A percentile compares a stretch with the other conserved stretches of the same genome.
phyloP scores from a whole-genome alignment of 2,888 invertebrate genomes.

The Drosophila barbarae region DNA sequence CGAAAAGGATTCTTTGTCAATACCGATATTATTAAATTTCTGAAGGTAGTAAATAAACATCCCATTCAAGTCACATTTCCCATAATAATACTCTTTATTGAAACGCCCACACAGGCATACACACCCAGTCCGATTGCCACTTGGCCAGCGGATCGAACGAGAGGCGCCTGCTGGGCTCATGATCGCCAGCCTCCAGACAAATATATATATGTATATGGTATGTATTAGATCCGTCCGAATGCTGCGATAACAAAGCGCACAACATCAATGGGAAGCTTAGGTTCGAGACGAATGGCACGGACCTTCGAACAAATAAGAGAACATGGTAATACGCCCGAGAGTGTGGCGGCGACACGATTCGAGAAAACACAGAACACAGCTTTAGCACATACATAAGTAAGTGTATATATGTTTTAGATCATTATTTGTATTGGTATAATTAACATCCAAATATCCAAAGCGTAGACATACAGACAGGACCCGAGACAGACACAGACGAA shows the following conservation, averaged over 20 bases:
- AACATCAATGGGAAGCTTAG: constrained; percentile 20
- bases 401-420: constrained; percentile 9
- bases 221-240: constrained; percentile 8
- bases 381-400: constrained; percentile 10
- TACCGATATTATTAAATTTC: neutral
- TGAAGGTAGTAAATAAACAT: neutral
- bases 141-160: constrained; percentile 1
- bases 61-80: constrained; percentile 13
- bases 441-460: constrained; percentile 34
- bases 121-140: constrained; percentile 3
- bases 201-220: constrained; percentile 2
- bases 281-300: neutral
- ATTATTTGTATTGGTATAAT: constrained; percentile 32
- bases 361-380: constrained; percentile 17
- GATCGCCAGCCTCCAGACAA: constrained; percentile 6
- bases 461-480: constrained; percentile 27
- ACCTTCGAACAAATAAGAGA: constrained; percentile 16
- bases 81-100: constrained; percentile 38
- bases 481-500: constrained; percentile 8
- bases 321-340: constrained; percentile 2
- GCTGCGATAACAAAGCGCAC: constrained; percentile 17
- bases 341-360: neutral
- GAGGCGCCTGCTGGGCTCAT: neutral
- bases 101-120: constrained; percentile 12
- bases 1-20: neutral